Evolutionary conservation across 2,888 invertebrate genomes (phyloP), one percentile per base, ranked within the genome.

Genomic region (Sminthurides aquaticus): DNA sequence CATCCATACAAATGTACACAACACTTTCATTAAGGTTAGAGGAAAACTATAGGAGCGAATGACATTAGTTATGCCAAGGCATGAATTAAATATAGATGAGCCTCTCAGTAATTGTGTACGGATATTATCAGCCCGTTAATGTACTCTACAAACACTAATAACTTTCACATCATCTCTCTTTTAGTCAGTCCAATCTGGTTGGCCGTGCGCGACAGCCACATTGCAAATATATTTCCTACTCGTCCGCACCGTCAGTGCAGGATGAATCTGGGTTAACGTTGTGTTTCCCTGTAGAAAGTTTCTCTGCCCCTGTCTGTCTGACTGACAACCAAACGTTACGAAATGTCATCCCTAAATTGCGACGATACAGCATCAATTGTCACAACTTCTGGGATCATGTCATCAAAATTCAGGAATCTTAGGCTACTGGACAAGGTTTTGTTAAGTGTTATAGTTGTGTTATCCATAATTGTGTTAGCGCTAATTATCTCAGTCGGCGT

Each of bases 401-500:
- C 8, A 11, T 5, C 43, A 15, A 11, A 5, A 5, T 15, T 34
- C 43, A 34, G 15, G 15, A 34, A 34, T 34, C 43, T 34, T 34
- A 34, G 63, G 26, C 57, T 57, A 2, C 25, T 63, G 20, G 63
- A 63, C 22, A 63, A 63, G 25, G 49, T 63, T 27, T 48, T 63
- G 20, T 49, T 57, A 2, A 29, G 28, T 18, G 27, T 57, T 22
- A 24, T 63, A n/a, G 57, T 20, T 15, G 22, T 52, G 1, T 57
- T 63, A 2, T 28, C 57, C 15, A 22, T 63, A 2, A 49, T 63
- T 28, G 29, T 26, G 20, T 24, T 63, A 15, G 29, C 52, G 2
- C 29, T 63, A 1, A 63, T 63, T 24, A 63, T 63, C 28, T 57
- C 57, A 18, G 57, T 63, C n/a, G 63, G 57, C 28, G 57, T 57